A percentile compares a stretch with the other conserved stretches of the same genome.
phyloP scores from a whole-genome alignment of 2,113 vertebrate species.

The Aegotheles bennettii region DNA sequence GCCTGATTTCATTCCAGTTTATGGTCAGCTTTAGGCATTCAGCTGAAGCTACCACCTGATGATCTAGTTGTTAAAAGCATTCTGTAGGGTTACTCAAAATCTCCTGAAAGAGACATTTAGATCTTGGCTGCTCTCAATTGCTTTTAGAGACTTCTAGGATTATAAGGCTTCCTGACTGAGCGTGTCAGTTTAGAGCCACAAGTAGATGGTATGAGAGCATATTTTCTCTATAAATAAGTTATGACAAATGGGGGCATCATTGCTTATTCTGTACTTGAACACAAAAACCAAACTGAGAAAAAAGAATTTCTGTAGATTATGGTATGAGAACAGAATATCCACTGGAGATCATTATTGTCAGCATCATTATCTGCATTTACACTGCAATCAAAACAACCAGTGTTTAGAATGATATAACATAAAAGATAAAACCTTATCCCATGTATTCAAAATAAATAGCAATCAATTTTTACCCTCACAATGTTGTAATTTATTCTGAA shows the following conservation, averaged over 20 bases:
- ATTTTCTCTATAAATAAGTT: background rate
- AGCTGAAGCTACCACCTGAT: background rate
- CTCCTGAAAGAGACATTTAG: rapidly evolving
- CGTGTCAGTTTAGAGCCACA: background rate
- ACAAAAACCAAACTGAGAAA: background rate
- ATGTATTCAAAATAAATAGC: background rate
- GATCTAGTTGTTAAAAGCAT: background rate
- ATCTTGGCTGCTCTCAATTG: background rate
- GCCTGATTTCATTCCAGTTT: background rate
- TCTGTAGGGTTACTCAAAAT: background rate
- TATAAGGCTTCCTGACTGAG: background rate
- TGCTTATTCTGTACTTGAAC: background rate
- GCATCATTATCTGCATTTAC: background rate
- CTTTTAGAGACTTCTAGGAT: background rate
- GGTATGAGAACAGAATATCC: background rate
- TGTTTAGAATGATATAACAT: background rate
- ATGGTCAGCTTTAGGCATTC: background rate
- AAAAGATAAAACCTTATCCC: background rate
- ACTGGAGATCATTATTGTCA: background rate
- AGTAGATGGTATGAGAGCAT: background rate
- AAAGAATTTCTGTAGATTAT: background rate
- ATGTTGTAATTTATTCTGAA: background rate
- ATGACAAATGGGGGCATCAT: background rate
- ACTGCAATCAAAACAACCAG: background rate
- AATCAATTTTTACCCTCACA: background rate